Conservation (phyloP, 2,113 vertebrate species). For the Terrapene triunguis region DNA sequence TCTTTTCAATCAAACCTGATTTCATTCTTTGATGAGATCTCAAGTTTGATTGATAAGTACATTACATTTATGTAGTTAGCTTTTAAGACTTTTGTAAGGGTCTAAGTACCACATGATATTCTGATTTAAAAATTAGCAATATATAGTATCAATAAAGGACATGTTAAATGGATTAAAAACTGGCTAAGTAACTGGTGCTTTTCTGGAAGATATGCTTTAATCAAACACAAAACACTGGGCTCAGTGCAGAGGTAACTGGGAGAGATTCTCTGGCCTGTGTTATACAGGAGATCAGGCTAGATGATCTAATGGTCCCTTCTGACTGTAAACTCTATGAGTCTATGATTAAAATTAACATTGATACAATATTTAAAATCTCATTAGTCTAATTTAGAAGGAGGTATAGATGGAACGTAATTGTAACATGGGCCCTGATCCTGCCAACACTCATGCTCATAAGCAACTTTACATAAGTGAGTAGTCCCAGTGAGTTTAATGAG, state of each 20-base stretch:
- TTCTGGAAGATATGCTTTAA: no score
- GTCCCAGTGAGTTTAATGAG: neutral
- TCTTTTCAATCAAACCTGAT: neutral
- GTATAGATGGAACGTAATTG: neutral
- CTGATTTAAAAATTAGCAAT: no score
- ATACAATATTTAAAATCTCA: neutral
- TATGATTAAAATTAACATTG: neutral
- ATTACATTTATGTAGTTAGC: no score
- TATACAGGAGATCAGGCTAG: neutral
- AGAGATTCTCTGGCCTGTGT: neutral
- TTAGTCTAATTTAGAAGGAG: neutral
- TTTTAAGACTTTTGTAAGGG: no score
- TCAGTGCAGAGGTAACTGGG: neutral
- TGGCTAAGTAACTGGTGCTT: no score
- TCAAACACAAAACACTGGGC: neutral
- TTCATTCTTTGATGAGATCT: neutral
- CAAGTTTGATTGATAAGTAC: neutral
- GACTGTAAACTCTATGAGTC: neutral
- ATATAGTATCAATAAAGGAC: no score
- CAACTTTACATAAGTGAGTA: neutral
- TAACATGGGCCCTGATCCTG: neutral
- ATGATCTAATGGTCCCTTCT: no score
- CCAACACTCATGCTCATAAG: no score
- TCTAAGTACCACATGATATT: no score
- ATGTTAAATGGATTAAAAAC: no score